phyloP scores from a whole-genome alignment of 1,140 invertebrate species.

The Teleopsis dalmanni region DNA sequence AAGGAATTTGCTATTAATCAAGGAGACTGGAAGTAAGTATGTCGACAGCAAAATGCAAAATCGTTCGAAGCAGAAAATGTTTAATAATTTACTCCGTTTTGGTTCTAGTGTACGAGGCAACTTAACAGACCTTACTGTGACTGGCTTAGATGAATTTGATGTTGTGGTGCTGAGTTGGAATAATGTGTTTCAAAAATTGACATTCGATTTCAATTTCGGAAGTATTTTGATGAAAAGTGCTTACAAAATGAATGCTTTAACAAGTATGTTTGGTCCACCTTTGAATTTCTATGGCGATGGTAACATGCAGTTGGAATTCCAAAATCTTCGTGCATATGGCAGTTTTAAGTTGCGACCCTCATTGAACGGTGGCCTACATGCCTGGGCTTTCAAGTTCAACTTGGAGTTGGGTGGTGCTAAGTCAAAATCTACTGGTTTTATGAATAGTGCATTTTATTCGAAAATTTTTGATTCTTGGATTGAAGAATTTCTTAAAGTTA shows the following conservation, averaged over 20 bases:
- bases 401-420: constrained; percentile 21
- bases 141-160: constrained; percentile 31
- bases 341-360: constrained; percentile 30
- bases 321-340: constrained; percentile 25
- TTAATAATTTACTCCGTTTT: neutral
- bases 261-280: constrained; percentile 14
- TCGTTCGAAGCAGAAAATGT: neutral
- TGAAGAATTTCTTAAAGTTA: constrained; percentile 26
- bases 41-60: neutral
- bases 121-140: constrained; percentile 23
- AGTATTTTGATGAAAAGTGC: constrained; percentile 19
- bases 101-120: constrained; percentile 23
- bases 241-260: constrained; percentile 25
- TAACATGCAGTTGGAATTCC: constrained; percentile 19
- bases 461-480: constrained; percentile 28
- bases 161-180: constrained; percentile 24
- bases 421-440: constrained; percentile 27
- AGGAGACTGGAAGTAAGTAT: constrained; percentile 5
- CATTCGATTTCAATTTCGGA: constrained; percentile 30
- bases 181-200: constrained; percentile 27
- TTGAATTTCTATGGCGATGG: constrained; percentile 24
- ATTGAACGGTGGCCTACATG: constrained; percentile 14
- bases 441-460: constrained; percentile 16
- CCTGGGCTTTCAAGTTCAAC: constrained; percentile 24
- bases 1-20: constrained; percentile 10